A percentile compares a stretch with the other conserved stretches of the same genome.
Evolutionary conservation across 2,888 invertebrate genomes (phyloP).

Genomic region (Limnephilus marmoratus): DNA sequence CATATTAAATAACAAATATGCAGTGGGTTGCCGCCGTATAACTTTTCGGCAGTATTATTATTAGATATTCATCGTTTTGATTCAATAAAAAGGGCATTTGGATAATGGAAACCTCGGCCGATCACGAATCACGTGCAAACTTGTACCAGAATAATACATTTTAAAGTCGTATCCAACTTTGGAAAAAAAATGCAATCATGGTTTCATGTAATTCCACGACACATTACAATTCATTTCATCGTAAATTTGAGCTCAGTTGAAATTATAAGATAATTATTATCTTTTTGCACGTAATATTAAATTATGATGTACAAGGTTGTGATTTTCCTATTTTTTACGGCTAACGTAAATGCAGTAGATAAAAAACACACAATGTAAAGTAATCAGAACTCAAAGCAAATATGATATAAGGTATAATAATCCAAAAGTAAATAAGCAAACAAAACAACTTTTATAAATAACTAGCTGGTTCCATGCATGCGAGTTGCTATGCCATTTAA

Average conservation of each 20-base stretch:
- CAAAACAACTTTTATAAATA: too few species aligned
- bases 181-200: neutral
- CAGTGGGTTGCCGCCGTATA: slow-evolving; percentile 44
- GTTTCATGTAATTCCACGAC: neutral
- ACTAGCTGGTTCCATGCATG: too few species aligned
- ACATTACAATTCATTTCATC: neutral
- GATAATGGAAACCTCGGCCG: slow-evolving; percentile 33
- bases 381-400: neutral
- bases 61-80: slow-evolving; percentile 59
- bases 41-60: slow-evolving; percentile 54
- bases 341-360: neutral
- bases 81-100: slow-evolving; percentile 62
- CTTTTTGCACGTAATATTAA: neutral
- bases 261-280: neutral
- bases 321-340: neutral
- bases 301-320: neutral
- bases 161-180: neutral
- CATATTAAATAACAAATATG: slow-evolving; percentile 54
- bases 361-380: neutral
- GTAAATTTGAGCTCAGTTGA: neutral
- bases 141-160: neutral
- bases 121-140: slow-evolving; percentile 56
- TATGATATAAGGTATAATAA: too few species aligned
- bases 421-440: too few species aligned
- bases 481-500: too few species aligned